Conservation (phyloP, 2,888 invertebrate species). For the Chelonus formosanus region DNA sequence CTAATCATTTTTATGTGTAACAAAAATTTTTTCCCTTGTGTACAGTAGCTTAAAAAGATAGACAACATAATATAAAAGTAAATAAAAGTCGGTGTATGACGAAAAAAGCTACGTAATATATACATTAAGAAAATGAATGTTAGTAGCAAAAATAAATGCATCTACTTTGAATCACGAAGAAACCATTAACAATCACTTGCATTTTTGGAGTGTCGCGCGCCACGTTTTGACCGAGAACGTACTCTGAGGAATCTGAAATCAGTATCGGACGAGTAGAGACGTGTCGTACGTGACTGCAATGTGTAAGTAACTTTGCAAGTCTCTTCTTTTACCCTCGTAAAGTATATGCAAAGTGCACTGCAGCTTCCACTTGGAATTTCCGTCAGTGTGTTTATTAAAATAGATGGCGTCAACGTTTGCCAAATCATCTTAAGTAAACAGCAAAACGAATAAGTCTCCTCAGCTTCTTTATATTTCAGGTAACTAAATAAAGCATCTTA, state of each 20-base stretch:
- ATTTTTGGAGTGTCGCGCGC: slow-evolving; percentile 17
- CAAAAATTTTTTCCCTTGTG: too few relatives aligned
- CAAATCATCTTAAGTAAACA: slow-evolving; percentile 19
- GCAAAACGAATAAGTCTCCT: too few relatives aligned
- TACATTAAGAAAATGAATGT: too few relatives aligned
- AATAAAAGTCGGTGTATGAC: too few relatives aligned
- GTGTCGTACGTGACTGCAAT: slow-evolving; percentile 57
- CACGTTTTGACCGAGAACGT: slow-evolving; percentile 47
- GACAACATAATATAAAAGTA: too few relatives aligned
- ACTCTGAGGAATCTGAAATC: slow-evolving; percentile 57
- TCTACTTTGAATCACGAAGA: neutral
- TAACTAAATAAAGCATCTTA: neutral
- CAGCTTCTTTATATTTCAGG: too few relatives aligned
- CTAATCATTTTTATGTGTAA: too few relatives aligned
- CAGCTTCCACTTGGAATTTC: slow-evolving; percentile 11
- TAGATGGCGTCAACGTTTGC: slow-evolving; percentile 34
- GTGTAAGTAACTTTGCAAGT: slow-evolving; percentile 44
- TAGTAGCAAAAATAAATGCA: neutral
- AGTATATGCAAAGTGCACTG: slow-evolving; percentile 32
- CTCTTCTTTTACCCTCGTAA: slow-evolving; percentile 23
- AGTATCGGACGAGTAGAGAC: slow-evolving; percentile 46
- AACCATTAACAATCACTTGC: slow-evolving; percentile 1
- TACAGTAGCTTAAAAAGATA: too few relatives aligned
- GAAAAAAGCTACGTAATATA: too few relatives aligned
- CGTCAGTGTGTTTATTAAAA: slow-evolving; percentile 36